Base-by-base conservation (phyloP, 2,797 vertebrate genomes). In the Zalophus californianus region DNA sequence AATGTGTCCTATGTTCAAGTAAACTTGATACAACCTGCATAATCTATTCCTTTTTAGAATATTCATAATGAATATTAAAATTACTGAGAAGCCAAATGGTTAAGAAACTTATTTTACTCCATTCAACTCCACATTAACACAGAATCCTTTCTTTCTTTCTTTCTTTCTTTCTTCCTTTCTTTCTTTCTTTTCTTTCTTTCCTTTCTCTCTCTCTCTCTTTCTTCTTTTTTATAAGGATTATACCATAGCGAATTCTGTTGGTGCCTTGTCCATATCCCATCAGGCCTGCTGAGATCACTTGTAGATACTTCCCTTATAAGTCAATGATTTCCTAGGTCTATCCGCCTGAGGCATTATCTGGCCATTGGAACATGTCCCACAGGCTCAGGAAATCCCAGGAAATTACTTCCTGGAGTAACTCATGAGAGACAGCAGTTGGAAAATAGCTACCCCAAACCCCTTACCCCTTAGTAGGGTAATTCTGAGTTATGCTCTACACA, bases 11-110 rank as follows among this genome's bases (percentile, higher is more conserved):
- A 23, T 86, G 23, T 62, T 80, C 58, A 89, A 60, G 16, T 86
- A 80, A 87, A 41, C 54, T 68, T 82, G 5, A 93, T 27, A 94
- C 70, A 93, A 86, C 21, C 18, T n/a, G 15, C 38, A 58, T 72
- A 58, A 89, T 66, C 54, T 78, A 20, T 83, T 66, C 25, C 62
- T 20, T 91, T 86, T 82, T 86, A 75, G 66, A 75, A 66, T 68
- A 90, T 80, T 89, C 29, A 60, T 58, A 91, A 93, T 2, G 2
- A 90, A 72, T 82, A 93, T 50, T 83, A 95, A 94, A 92, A 80
- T 75, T 64, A 80, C 38, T 64, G 11, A 78, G n/a, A 90, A 82
- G 7, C 62, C 32, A 44, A 86, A 82, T 20, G 18, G 35, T 75
- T 70, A 82, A 87, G 41, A 92, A 56, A 83, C 2, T 85, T 56